A percentile compares a stretch with the other conserved stretches of the same genome.
phyloP scores from a whole-genome alignment of 2,888 invertebrate genomes.

The Tethea ocularis region DNA sequence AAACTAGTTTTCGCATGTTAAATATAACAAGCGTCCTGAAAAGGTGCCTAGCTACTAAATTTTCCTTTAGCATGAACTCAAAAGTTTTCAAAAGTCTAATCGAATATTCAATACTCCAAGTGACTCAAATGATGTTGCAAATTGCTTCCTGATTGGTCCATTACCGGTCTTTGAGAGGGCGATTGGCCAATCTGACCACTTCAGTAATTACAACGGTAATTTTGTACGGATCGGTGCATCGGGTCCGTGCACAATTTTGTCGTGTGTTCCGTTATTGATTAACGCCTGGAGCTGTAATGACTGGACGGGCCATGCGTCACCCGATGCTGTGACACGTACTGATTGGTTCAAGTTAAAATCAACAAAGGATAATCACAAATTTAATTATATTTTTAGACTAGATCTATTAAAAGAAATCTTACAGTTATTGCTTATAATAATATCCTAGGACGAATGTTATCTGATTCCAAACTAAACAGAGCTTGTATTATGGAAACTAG shows the following conservation, averaged over 20 bases:
- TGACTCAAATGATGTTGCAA: conserved; percentile 17
- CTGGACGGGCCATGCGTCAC: conserved; percentile 57
- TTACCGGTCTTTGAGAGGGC: conserved; percentile 30
- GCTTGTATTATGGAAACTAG: too few relatives aligned
- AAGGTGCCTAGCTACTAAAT: neutral
- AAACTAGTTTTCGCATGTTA: neutral
- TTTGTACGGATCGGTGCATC: conserved; percentile 5
- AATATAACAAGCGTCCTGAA: neutral
- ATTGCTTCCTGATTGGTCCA: conserved; percentile 36
- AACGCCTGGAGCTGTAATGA: conserved; percentile 60
- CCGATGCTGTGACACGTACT: conserved; percentile 16
- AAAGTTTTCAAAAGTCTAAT: neutral
- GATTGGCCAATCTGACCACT: conserved; percentile 34
- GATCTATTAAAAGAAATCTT: too few relatives aligned
- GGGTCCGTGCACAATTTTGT: conserved; percentile 13
- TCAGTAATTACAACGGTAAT: conserved; percentile 14
- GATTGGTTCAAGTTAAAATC: conserved; percentile 13
- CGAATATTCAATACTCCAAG: neutral
- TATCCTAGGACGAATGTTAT: too few relatives aligned
- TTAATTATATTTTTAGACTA: too few relatives aligned
- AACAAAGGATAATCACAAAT: conserved; percentile 11
- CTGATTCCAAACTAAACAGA: too few relatives aligned
- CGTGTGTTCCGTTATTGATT: conserved; percentile 64
- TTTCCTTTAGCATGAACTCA: neutral
- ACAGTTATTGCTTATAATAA: too few relatives aligned